A percentile compares a stretch with the other conserved stretches of the same genome.
Conservation (phyloP, 1,140 invertebrate genomes). For the Diploscapter pachys region DNA sequence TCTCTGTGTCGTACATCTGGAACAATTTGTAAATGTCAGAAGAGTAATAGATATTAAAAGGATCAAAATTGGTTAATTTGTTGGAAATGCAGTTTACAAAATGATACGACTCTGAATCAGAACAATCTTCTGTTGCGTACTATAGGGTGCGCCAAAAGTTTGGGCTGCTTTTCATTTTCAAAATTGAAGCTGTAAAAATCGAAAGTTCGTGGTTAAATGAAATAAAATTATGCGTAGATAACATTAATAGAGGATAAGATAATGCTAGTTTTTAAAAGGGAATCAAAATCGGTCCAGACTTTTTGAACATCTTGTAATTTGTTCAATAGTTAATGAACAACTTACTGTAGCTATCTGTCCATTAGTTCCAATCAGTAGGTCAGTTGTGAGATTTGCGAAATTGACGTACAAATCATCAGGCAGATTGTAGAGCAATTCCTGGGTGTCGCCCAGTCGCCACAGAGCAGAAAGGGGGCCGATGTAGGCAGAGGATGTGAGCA, state of each 20-base stretch:
- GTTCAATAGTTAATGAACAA: conserved; percentile 14
- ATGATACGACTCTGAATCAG: no score
- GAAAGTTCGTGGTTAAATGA: no score
- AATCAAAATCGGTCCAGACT: no score
- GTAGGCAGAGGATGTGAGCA: conserved; percentile 81
- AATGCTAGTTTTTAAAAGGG: no score
- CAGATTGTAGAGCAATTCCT: conserved; percentile 71
- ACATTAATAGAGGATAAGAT: no score
- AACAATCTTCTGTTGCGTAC: no score
- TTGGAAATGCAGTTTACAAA: conserved; percentile 9
- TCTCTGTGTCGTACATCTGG: conserved; percentile 84
- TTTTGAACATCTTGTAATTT: background rate
- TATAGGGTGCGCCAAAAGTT: no score
- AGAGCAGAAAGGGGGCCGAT: conserved; percentile 76
- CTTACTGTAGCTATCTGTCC: conserved; percentile 4
- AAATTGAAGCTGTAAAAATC: no score
- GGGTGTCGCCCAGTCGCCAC: conserved; percentile 74
- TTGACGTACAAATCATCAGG: conserved; percentile 83
- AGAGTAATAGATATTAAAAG: no score
- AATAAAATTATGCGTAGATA: no score
- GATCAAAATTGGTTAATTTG: no score
- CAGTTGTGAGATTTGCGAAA: conserved; percentile 81
- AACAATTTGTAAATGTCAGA: background rate
- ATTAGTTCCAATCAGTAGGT: conserved; percentile 71
- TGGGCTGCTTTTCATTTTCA: no score